phyloP scores from a whole-genome alignment of 92 coral and sea anemone species.

The Nematostella vectensis region DNA sequence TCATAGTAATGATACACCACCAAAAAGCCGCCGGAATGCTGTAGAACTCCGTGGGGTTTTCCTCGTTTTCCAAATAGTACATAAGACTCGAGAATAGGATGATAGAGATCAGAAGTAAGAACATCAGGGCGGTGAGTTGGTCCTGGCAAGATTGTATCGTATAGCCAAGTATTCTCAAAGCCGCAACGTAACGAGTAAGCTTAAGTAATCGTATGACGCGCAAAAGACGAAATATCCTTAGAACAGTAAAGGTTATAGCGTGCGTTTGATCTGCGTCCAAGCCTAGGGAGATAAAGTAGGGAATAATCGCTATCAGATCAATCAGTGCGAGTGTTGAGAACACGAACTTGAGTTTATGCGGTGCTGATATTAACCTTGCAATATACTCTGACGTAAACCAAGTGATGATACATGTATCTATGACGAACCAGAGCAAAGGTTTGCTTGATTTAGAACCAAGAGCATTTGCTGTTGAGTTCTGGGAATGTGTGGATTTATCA shows the following conservation, averaged over 20 bases:
- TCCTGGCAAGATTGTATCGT: conserved; percentile 71
- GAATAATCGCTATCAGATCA: conserved; percentile 78
- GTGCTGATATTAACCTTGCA: conserved; percentile 58
- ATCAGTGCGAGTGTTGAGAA: conserved; percentile 61
- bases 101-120: conserved; percentile 50
- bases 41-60: conserved; percentile 44
- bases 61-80: conserved; percentile 56
- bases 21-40: conserved; percentile 87
- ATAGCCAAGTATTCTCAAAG: conserved; percentile 72
- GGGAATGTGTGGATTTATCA: conserved; percentile 2
- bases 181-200: conserved; percentile 88
- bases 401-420: conserved; percentile 66
- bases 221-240: conserved; percentile 67
- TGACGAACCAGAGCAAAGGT: conserved; percentile 62
- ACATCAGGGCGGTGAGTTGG: conserved; percentile 58
- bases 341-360: conserved; percentile 44
- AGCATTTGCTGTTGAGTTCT: background rate
- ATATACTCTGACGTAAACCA: conserved; percentile 81
- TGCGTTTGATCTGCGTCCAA: conserved; percentile 42
- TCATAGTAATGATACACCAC: conserved; percentile 94
- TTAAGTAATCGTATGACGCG: conserved; percentile 74
- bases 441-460: conserved; percentile 5
- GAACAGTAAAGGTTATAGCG: conserved; percentile 48
- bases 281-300: conserved; percentile 55
- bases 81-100: conserved; percentile 65